Base-by-base conservation (phyloP, 2,888 invertebrate genomes). In the Cephus sareptanus region DNA sequence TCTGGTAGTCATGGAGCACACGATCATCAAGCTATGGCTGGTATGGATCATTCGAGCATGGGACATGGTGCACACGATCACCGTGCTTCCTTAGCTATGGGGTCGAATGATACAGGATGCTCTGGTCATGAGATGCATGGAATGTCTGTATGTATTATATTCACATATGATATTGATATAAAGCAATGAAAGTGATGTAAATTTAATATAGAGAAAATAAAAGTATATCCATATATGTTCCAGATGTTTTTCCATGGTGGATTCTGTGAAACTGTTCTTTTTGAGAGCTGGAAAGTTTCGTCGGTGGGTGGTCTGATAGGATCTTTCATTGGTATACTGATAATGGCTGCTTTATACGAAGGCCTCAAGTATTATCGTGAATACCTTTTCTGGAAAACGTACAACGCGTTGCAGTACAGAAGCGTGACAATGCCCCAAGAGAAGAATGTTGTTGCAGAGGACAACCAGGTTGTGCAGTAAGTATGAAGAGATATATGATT, bases 311-410 rank as follows among this genome's bases (percentile, higher is more conserved):
- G 96, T 79, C 94, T 99, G 86, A 92, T 98, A 79, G 96, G 96
- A 73, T 98, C 99, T 6, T 98, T 98, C 94, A 92, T 98, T 82
- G 96, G 96, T 74, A 97, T 99, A 87, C 97, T 98, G 90, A 93
- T 98, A 82, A 94, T 99, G 94, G 98, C 98, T 11, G 94, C 98
- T 76, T 93, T 98, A 35, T 99, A 99, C 91, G 99, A 99, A 93
- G 98, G 98, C 0, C 94, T 99, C 4, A 99, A 99, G 93, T 98
- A 97, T 92, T 95, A 95, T 85, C 93, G 95, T 92, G 94, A 92
- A 86, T 89, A 89, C 92, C 93, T 97, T 74, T 95, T 97, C 90
- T 97, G 97, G 96, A 96, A 95, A 93, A 96, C 97, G 2, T 97
- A 97, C 91, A 96, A 96, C 87, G 94, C 96, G 4, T 93, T 97